phyloP scores from a whole-genome alignment of 2,113 vertebrate species.

The Thalassarche chlororhynchos region DNA sequence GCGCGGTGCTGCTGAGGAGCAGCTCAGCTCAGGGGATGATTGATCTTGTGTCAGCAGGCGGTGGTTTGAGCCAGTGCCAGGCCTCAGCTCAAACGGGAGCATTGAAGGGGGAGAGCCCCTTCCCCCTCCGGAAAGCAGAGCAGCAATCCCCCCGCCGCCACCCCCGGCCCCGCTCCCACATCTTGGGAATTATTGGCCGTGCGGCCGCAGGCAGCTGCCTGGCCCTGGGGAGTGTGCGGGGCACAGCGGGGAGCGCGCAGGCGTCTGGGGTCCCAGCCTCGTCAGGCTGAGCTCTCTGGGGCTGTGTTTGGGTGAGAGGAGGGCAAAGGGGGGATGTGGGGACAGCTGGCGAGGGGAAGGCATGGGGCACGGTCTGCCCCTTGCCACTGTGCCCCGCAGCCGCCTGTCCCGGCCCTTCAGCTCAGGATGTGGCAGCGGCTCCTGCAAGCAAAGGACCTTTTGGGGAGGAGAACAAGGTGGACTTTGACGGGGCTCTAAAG shows the following conservation, averaged over 20 bases:
- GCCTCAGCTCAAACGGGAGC: constrained; percentile 47
- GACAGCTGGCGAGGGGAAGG: not conserved
- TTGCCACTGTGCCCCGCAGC: rapidly evolving
- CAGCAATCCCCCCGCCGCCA: not conserved
- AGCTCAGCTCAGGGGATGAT: not conserved
- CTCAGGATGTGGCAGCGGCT: not conserved
- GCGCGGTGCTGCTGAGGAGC: not conserved
- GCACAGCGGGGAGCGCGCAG: rapidly evolving
- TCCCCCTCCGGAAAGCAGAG: constrained; percentile 29
- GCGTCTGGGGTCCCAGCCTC: not conserved
- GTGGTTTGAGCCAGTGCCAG: constrained; percentile 66
- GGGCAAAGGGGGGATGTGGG: not conserved
- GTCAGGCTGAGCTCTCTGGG: not conserved
- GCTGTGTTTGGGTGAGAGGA: not conserved
- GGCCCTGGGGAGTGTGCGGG: rapidly evolving
- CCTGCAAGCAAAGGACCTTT: not conserved
- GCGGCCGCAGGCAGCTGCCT: not conserved
- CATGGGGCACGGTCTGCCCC: not conserved
- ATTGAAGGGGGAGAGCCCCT: constrained; percentile 58
- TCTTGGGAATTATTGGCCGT: not conserved
- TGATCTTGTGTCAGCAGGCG: constrained; percentile 34
- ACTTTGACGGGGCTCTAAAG: not conserved
- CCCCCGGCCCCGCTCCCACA: not conserved
- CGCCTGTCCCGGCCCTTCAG: not conserved
- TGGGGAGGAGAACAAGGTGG: not conserved